Conservation (phyloP, 2,888 invertebrate species). For the Stenotaenia linearis region DNA sequence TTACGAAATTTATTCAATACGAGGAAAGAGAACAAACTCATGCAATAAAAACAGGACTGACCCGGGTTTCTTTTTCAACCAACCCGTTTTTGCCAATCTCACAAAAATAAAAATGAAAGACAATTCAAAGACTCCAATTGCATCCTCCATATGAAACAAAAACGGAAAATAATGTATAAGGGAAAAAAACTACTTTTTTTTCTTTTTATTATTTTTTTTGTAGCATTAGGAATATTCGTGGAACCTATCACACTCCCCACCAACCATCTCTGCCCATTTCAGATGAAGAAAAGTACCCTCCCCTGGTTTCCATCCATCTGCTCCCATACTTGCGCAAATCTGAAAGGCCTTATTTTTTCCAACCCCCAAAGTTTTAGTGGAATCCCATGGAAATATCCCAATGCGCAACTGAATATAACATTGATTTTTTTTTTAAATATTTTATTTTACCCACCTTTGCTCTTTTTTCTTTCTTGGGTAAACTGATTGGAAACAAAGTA, state of each 20-base stretch:
- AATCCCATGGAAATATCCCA: conserved; percentile 5
- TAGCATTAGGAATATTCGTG: neutral
- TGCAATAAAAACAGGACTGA: conserved; percentile 4
- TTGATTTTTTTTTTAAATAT: conserved; percentile 1
- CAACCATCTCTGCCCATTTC: conserved; percentile 5
- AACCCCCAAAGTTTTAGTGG: conserved; percentile 9
- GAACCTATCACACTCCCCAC: conserved; percentile 2
- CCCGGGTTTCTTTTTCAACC: neutral
- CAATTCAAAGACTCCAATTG: neutral
- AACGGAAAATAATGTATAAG: neutral
- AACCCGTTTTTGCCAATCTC: neutral
- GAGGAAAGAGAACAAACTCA: neutral
- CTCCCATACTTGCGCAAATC: neutral
- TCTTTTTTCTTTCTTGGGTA: neutral
- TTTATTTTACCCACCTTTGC: neutral
- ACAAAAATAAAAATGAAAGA: conserved; percentile 14
- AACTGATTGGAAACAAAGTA: neutral
- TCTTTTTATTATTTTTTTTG: neutral
- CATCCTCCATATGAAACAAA: conserved; percentile 4
- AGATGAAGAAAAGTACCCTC: conserved; percentile 4
- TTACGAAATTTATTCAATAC: conserved; percentile 5
- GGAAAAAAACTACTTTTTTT: neutral
- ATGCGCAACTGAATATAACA: conserved; percentile 4
- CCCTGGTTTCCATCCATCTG: conserved; percentile 4
- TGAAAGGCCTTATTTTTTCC: conserved; percentile 9